A percentile compares a stretch with the other conserved stretches of the same genome.
Conservation (phyloP, 2,888 invertebrate genomes). For the Epinotia ramella region DNA sequence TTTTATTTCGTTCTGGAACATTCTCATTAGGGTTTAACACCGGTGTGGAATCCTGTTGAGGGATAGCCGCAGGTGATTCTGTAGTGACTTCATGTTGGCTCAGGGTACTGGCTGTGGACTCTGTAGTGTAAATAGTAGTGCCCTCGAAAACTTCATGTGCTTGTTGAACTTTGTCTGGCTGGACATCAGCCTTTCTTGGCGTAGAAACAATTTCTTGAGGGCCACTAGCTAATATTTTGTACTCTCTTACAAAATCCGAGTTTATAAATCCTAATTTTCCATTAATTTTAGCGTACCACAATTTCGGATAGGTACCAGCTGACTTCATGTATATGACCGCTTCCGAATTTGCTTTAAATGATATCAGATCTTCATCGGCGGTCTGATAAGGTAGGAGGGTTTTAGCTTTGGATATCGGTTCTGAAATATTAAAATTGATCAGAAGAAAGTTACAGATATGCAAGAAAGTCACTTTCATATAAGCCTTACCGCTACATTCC, state of each 20-base stretch:
- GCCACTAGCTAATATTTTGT: conserved; percentile 75
- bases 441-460: conserved; percentile 55
- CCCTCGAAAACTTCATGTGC: conserved; percentile 87
- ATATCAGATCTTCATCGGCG: conserved; percentile 83
- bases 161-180: conserved; percentile 75
- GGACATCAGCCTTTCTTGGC: conserved; percentile 55
- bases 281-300: conserved; percentile 89
- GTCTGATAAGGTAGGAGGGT: conserved; percentile 85
- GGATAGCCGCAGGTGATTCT: conserved; percentile 46
- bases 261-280: conserved; percentile 89
- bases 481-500: conserved; percentile 87
- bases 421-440: conserved; percentile 69
- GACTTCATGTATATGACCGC: conserved; percentile 89
- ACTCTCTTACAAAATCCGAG: conserved; percentile 85
- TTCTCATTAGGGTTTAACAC: conserved; percentile 33
- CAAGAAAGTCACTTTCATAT: conserved; percentile 50
- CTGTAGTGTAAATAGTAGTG: conserved; percentile 85
- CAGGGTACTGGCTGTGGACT: conserved; percentile 52
- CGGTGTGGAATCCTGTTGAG: conserved; percentile 47
- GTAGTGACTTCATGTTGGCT: conserved; percentile 51
- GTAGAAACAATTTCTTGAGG: conserved; percentile 67
- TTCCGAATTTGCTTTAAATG: conserved; percentile 85
- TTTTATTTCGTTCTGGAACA: conserved; percentile 20
- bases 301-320: conserved; percentile 85
- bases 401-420: conserved; percentile 86